A percentile compares a stretch with the other conserved stretches of the same genome.
Evolutionary conservation across 2,888 invertebrate species (phyloP).

Genomic region (Acronicta aceris): DNA sequence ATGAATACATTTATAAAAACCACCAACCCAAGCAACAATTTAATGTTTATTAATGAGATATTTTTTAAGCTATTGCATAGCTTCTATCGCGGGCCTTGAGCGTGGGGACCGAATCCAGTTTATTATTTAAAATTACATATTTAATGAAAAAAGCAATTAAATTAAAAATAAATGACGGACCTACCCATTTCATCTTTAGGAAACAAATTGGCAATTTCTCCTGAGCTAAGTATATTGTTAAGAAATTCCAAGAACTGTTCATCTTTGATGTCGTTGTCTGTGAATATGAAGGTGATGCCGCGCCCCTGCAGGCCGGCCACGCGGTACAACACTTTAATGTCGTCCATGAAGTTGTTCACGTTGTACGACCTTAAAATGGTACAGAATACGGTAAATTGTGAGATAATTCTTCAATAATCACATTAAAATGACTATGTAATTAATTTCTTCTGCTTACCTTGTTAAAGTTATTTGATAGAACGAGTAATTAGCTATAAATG

Average conservation of each 20-base stretch:
- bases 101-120: too few relatives aligned
- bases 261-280: slow-evolving; percentile 97
- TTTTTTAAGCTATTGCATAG: too few relatives aligned
- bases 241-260: slow-evolving; percentile 96
- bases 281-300: slow-evolving; percentile 96
- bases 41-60: not conserved
- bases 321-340: slow-evolving; percentile 94
- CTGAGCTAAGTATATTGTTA: slow-evolving; percentile 96
- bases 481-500: slow-evolving; percentile 95
- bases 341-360: slow-evolving; percentile 94
- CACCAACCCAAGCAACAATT: not conserved
- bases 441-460: slow-evolving; percentile 86
- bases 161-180: too few relatives aligned
- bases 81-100: too few relatives aligned
- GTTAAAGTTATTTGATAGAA: slow-evolving; percentile 96
- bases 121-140: too few relatives aligned
- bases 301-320: slow-evolving; percentile 93
- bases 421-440: too few relatives aligned
- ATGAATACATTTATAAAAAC: too few relatives aligned
- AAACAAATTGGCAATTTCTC: slow-evolving; percentile 96
- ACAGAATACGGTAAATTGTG: not conserved
- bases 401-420: not conserved
- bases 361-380: slow-evolving; percentile 92
- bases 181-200: slow-evolving; percentile 94
- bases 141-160: too few relatives aligned